phyloP scores from a whole-genome alignment of 2,113 vertebrate species.

The Callorhinus ursinus region DNA sequence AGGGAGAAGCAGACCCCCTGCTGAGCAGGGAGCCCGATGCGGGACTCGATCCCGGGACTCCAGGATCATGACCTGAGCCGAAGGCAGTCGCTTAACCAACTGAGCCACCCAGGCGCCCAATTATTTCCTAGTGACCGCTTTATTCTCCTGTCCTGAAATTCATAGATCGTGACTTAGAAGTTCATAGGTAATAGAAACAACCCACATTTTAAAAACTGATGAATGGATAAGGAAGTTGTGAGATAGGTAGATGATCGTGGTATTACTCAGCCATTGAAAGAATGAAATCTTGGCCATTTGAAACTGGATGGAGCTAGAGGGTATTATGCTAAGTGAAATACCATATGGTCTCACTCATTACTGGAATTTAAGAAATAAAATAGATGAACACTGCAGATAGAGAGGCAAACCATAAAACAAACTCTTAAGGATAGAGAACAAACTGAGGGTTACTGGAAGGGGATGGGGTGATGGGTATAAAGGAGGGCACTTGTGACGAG shows the following conservation, averaged over 20 bases:
- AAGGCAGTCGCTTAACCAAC: no score
- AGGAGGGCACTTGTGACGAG: not conserved
- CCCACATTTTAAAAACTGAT: not conserved
- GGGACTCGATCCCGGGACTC: no score
- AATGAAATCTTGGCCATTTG: not conserved
- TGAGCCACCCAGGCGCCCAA: no score
- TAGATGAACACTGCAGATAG: not conserved
- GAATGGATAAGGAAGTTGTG: not conserved
- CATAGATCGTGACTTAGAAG: not conserved
- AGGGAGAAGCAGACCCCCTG: no score
- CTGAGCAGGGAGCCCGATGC: no score
- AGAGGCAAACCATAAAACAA: not conserved
- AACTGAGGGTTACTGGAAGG: not conserved
- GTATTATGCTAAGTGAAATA: not conserved
- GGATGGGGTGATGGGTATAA: not conserved
- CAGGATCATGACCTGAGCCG: no score
- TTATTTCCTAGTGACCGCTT: not conserved
- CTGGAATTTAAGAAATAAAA: not conserved
- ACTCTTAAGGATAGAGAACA: not conserved
- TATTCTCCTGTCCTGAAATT: not conserved
- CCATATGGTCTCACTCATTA: not conserved
- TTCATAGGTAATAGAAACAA: not conserved
- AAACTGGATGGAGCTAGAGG: not conserved
- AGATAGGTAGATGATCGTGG: not conserved
- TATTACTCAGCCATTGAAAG: not conserved